phyloP scores from a whole-genome alignment of 1,140 invertebrate species.

The Pseudomyrmex sp. region DNA sequence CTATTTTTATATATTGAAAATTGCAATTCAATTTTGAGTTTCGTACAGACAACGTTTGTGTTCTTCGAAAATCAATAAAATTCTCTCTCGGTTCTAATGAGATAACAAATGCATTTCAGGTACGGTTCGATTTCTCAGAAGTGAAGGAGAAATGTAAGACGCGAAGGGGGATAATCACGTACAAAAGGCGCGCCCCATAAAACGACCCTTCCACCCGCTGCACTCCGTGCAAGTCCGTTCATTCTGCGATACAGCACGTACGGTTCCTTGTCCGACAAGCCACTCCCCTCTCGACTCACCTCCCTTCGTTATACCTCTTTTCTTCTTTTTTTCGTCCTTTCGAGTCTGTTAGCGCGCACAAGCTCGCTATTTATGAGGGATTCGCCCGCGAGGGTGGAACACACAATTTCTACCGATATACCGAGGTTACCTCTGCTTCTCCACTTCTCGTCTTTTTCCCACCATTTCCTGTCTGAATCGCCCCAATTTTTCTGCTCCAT shows the following conservation, averaged over 20 bases:
- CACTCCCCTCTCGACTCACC: not conserved
- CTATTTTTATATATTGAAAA: no score
- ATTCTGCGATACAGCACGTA: slow-evolving; percentile 55
- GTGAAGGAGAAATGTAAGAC: no score
- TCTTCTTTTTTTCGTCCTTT: slow-evolving; percentile 22
- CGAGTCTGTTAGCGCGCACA: slow-evolving; percentile 60
- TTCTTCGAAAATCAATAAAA: slow-evolving; percentile 1
- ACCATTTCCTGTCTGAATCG: slow-evolving; percentile 16
- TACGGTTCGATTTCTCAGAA: slow-evolving; percentile 4
- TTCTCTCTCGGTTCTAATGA: slow-evolving; percentile 19
- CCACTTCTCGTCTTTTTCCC: not conserved
- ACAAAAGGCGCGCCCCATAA: slow-evolving; percentile 48
- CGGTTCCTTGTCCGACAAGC: slow-evolving; percentile 32
- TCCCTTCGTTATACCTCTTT: not conserved
- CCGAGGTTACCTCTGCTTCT: not conserved
- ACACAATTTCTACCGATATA: slow-evolving; percentile 71
- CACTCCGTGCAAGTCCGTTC: slow-evolving; percentile 34
- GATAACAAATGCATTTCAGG: slow-evolving; percentile 29
- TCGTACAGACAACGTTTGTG: not conserved
- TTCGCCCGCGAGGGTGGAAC: slow-evolving; percentile 52
- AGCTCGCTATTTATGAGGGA: slow-evolving; percentile 75
- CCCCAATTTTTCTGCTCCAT: slow-evolving; percentile 74
- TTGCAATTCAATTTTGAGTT: not conserved
- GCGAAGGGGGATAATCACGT: not conserved
- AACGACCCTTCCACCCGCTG: slow-evolving; percentile 37